Percentiles rank a stretch among this genome's conserved stretches.
Conservation (phyloP, 2,113 vertebrate genomes). For the Gyps fulvus region DNA sequence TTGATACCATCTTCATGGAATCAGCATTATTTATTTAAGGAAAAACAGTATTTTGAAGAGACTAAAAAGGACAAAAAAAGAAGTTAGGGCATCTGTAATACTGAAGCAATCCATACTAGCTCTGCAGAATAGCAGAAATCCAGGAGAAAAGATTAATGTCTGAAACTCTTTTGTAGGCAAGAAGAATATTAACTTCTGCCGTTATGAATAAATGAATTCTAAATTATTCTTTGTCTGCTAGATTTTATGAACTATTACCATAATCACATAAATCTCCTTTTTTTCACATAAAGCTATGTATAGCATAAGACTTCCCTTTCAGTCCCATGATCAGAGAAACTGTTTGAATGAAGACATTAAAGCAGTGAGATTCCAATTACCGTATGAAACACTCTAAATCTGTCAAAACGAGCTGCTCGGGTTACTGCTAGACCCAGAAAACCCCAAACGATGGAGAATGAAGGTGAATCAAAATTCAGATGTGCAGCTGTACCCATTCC, state of each 20-base stretch:
- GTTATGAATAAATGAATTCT: constrained; percentile 47
- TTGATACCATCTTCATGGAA: not conserved
- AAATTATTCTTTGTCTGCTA: constrained; percentile 16
- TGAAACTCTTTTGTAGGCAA: not conserved
- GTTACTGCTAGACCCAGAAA: not conserved
- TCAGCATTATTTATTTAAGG: constrained; percentile 4
- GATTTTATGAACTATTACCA: constrained; percentile 2
- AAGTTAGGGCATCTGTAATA: not conserved
- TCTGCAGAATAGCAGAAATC: not conserved
- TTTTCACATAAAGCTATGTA: not conserved
- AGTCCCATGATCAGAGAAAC: constrained; percentile 35
- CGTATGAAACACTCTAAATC: constrained; percentile 2
- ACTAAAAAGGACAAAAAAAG: not conserved
- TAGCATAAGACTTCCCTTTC: not conserved
- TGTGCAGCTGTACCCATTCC: not conserved
- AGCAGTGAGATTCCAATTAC: constrained; percentile 34
- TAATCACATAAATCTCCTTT: constrained; percentile 9
- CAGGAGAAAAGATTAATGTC: not conserved
- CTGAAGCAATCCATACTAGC: not conserved
- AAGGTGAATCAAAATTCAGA: not conserved
- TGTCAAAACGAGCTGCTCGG: not conserved
- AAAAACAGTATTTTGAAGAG: not conserved
- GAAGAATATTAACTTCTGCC: not conserved
- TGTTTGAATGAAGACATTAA: constrained; percentile 46
- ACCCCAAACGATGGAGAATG: not conserved